These are phyloP conservation scores for Luidia sarsii DNA, from an alignment of 53 echinoderm and acorn worm genomes.

Conservation along the genomic window DNA sequence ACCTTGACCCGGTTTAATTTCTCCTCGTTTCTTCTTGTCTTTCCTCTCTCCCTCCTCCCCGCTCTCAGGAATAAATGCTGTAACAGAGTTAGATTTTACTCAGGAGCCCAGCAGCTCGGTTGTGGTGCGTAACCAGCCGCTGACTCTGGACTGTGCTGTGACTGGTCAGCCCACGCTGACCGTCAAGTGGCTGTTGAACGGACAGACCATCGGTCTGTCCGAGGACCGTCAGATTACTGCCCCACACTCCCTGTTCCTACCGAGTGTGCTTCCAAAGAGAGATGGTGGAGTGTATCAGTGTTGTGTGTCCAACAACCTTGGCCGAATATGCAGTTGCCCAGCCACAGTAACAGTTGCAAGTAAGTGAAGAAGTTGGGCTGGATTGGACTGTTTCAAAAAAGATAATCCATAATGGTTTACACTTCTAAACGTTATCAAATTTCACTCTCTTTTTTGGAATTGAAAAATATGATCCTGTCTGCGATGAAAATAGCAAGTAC, in stretches of 20 bases:
- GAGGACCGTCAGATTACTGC: slow-evolving; percentile 30
- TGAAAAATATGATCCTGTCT: too few species aligned
- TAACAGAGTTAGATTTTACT: slow-evolving; percentile 36
- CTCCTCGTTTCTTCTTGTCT: too few species aligned
- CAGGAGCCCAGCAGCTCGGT: slow-evolving; percentile 35
- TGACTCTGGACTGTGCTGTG: slow-evolving; percentile 47
- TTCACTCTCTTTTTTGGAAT: too few species aligned
- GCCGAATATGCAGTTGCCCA: slow-evolving; percentile 63
- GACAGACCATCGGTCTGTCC: slow-evolving; percentile 21
- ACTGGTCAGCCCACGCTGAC: slow-evolving; percentile 37
- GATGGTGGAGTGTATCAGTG: slow-evolving; percentile 65
- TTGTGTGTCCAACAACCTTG: slow-evolving; percentile 61
- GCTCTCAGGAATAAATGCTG: slow-evolving; percentile 39
- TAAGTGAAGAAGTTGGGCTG: slow-evolving; percentile 48
- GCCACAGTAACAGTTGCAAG: slow-evolving; percentile 59
- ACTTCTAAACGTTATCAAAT: too few species aligned
- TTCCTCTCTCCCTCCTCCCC: neutral
- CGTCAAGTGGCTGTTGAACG: slow-evolving; percentile 35
- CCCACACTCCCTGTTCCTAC: slow-evolving; percentile 53
- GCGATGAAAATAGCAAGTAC: too few species aligned
- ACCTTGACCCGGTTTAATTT: too few species aligned
- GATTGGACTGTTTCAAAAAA: too few species aligned
- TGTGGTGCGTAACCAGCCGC: slow-evolving; percentile 42
- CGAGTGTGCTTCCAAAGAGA: slow-evolving; percentile 48
- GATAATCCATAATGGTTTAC: too few species aligned